Percentiles rank a stretch among this genome's conserved stretches.
phyloP scores from a whole-genome alignment of 2,113 vertebrate genomes.

The Pongo abelii region DNA sequence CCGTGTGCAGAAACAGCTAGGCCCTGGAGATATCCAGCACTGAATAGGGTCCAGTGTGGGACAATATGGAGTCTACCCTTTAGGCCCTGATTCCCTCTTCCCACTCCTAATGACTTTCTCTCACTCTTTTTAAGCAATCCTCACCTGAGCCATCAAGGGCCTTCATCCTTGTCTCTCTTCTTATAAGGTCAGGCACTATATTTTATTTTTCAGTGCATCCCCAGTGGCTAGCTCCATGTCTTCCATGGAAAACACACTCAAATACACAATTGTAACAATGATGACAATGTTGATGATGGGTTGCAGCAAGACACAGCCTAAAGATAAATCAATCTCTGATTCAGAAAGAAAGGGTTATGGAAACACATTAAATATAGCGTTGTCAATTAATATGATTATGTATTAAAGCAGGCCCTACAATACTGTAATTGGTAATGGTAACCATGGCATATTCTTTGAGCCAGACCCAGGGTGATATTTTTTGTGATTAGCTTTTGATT shows the following conservation, averaged over 20 bases:
- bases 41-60: not conserved
- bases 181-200: not conserved
- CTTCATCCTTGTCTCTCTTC: not conserved
- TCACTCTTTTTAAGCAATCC: not conserved
- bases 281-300: not conserved
- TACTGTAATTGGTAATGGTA: conserved; percentile 6
- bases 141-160: not conserved
- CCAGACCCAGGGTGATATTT: conserved; percentile 69
- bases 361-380: conserved; percentile 30
- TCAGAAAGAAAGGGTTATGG: conserved; percentile 21
- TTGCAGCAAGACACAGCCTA: not conserved
- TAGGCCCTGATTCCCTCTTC: not conserved
- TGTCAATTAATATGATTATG: conserved; percentile 13
- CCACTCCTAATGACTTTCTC: not conserved
- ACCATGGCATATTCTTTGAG: conserved; percentile 12
- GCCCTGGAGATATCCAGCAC: not conserved
- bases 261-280: not conserved
- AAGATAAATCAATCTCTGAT: conserved; percentile 15
- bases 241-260: not conserved
- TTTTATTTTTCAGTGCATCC: not conserved
- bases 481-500: conserved; percentile 73
- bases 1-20: not conserved
- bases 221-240: not conserved
- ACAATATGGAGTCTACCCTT: not conserved
- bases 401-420: conserved; percentile 4